Conservation (phyloP, 2,888 invertebrate genomes). For the Dasypogon diadema region DNA sequence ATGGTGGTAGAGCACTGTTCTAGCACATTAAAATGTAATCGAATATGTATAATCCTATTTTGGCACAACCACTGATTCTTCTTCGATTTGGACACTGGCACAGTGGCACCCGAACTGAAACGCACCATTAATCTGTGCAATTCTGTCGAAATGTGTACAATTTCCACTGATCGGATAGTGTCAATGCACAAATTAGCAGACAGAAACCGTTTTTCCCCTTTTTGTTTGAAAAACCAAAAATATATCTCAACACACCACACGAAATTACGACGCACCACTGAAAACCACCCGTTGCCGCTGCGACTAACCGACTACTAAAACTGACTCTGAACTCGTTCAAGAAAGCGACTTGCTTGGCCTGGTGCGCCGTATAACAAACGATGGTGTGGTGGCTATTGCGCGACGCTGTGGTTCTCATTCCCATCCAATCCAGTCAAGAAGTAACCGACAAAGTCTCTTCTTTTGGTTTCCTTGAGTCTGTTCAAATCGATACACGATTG, state of each 20-base stretch:
- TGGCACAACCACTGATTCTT: no score
- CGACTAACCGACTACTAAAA: conserved; percentile 29
- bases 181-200: conserved; percentile 2
- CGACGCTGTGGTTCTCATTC: background rate
- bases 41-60: no score
- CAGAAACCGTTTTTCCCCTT: conserved; percentile 9
- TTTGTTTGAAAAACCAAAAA: conserved; percentile 1
- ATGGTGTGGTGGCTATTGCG: background rate
- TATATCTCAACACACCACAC: no score
- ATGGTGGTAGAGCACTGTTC: conserved; percentile 1
- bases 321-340: background rate
- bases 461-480: background rate
- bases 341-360: conserved; percentile 2
- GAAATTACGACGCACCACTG: background rate
- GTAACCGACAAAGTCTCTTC: background rate
- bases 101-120: conserved; percentile 9
- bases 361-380: background rate
- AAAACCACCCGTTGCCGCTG: conserved; percentile 17
- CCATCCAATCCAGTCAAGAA: conserved; percentile 24
- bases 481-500: conserved; percentile 39
- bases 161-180: background rate
- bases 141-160: background rate
- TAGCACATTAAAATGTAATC: conserved; percentile 4
- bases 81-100: background rate
- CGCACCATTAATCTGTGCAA: background rate